These are phyloP conservation scores for Alentia gelatinosa DNA, from an alignment of 2,888 invertebrate genomes.

Conservation along the genomic window DNA sequence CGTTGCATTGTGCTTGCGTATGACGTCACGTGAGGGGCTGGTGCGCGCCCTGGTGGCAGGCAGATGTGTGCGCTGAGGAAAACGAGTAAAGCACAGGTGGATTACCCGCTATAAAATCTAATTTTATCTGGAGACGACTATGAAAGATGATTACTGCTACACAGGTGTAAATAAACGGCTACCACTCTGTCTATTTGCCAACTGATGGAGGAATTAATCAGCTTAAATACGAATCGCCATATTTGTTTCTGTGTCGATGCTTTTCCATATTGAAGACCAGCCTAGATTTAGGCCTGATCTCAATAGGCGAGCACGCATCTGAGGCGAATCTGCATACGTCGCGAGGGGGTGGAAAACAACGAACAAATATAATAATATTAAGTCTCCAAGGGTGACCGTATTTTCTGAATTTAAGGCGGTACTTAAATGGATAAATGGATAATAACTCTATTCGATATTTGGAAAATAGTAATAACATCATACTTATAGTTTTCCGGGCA, in stretches of 20 bases:
- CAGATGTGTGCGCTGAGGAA: not conserved
- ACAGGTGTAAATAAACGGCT: not conserved
- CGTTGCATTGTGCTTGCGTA: not conserved
- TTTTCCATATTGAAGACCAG: too few species aligned
- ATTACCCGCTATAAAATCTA: not conserved
- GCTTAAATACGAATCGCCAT: not conserved
- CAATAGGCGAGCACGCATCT: too few species aligned
- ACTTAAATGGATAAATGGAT: too few species aligned
- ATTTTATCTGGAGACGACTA: not conserved
- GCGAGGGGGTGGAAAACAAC: too few species aligned
- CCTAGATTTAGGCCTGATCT: too few species aligned
- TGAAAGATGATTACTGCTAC: not conserved
- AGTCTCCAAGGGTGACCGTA: too few species aligned
- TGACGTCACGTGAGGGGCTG: conserved; percentile 2
- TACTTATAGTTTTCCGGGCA: too few species aligned
- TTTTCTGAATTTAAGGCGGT: too few species aligned
- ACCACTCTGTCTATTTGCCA: not conserved
- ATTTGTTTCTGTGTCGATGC: not conserved
- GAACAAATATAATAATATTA: too few species aligned
- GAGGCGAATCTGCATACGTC: too few species aligned
- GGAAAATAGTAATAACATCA: too few species aligned
- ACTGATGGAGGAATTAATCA: not conserved
- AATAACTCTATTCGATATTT: too few species aligned
- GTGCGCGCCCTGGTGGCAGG: not conserved
- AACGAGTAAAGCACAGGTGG: not conserved